Conservation (phyloP, 2,888 invertebrate genomes). For the Aproaerema taeniolella region DNA sequence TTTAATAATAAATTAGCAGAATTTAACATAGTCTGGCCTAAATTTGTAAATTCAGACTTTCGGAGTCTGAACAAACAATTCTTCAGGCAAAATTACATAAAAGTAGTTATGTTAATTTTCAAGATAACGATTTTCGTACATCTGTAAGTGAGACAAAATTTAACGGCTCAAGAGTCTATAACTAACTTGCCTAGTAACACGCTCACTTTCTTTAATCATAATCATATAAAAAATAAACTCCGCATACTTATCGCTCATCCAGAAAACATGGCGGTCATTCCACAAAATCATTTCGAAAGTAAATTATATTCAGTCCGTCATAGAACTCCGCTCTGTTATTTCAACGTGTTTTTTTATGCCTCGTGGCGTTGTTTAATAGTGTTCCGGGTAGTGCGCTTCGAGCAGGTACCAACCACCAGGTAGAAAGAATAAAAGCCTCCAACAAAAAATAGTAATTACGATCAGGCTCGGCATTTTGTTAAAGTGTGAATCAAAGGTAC, state of each 20-base stretch:
- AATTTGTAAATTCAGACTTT: no score
- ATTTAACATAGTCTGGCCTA: no score
- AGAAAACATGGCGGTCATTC: slow-evolving; percentile 25
- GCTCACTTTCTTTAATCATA: slow-evolving; percentile 2
- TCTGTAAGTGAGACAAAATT: no score
- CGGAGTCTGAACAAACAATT: no score
- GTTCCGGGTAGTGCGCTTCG: slow-evolving; percentile 63
- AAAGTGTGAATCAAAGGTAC: slow-evolving; percentile 30
- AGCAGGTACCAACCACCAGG: slow-evolving; percentile 61
- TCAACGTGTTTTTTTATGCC: slow-evolving; percentile 55
- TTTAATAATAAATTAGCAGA: no score
- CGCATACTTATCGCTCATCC: slow-evolving; percentile 7
- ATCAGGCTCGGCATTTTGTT: slow-evolving; percentile 38
- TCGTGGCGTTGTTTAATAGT: slow-evolving; percentile 60
- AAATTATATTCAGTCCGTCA: slow-evolving; percentile 53
- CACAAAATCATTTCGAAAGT: slow-evolving; percentile 36
- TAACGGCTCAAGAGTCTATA: no score
- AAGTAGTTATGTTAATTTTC: no score
- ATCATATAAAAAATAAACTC: not conserved
- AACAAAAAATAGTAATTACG: slow-evolving; percentile 40
- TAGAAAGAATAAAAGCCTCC: slow-evolving; percentile 47
- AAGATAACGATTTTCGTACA: no score
- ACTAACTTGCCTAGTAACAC: not conserved
- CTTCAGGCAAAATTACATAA: no score
- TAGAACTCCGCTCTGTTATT: slow-evolving; percentile 41